These are phyloP conservation scores for Callaeas wilsoni DNA, from an alignment of 2,113 vertebrate species.

Conservation along the genomic window DNA sequence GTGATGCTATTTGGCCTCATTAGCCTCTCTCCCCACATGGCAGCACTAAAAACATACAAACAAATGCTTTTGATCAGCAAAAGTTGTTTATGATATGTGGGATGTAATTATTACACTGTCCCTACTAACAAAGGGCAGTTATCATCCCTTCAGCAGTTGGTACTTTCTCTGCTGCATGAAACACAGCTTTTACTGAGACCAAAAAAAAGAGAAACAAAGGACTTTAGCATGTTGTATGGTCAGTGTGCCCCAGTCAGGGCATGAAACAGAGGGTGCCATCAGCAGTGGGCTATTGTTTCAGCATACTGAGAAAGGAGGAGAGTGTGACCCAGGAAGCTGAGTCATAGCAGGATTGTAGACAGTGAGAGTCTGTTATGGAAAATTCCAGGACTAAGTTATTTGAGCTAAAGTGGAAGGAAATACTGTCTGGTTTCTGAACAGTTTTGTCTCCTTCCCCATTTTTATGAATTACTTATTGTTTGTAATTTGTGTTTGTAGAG, in stretches of 20 bases:
- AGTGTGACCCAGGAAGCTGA: slow-evolving; percentile 53
- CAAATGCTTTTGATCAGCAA: not conserved
- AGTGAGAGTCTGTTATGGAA: slow-evolving; percentile 57
- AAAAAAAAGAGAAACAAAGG: not conserved
- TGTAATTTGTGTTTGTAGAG: slow-evolving; percentile 61
- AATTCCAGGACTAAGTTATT: slow-evolving; percentile 48
- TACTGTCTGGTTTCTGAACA: slow-evolving; percentile 27
- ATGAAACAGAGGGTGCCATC: not conserved
- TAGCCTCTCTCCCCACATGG: not conserved
- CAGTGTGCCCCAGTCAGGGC: not conserved
- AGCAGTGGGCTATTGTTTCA: slow-evolving; percentile 11
- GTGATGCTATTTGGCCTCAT: not conserved
- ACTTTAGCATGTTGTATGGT: not conserved
- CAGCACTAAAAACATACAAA: not conserved
- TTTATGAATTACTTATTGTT: slow-evolving; percentile 56
- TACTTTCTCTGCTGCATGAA: slow-evolving; percentile 7
- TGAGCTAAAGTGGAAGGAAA: slow-evolving; percentile 39
- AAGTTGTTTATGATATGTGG: not conserved
- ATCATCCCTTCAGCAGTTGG: not conserved
- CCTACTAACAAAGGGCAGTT: not conserved
- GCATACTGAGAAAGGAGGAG: not conserved
- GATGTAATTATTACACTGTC: not conserved
- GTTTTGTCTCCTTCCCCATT: slow-evolving; percentile 27
- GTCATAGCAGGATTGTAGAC: slow-evolving; percentile 20
- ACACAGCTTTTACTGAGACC: not conserved